Percentiles rank a stretch among this genome's conserved stretches.
Evolutionary conservation across 2,113 vertebrate genomes (phyloP).

Genomic region (Pitta sordida): DNA sequence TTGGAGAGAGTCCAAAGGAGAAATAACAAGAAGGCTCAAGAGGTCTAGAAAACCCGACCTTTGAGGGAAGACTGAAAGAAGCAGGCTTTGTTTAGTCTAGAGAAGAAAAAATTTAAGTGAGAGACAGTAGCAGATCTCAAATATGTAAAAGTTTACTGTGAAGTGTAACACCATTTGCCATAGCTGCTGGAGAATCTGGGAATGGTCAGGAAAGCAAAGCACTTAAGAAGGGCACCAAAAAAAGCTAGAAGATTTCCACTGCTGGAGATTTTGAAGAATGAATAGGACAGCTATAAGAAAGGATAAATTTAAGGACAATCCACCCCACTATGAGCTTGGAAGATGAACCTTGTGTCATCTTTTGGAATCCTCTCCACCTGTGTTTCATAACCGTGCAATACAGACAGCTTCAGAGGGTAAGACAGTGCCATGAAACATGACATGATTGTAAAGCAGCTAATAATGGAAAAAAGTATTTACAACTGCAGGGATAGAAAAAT

Average conservation of each 20-base stretch:
- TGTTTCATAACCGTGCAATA: background rate
- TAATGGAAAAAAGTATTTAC: background rate
- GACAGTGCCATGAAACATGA: background rate
- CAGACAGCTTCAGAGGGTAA: background rate
- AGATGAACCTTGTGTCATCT: background rate
- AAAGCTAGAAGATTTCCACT: background rate
- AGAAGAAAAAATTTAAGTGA: background rate
- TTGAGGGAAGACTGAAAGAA: background rate
- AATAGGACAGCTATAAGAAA: background rate
- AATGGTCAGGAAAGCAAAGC: background rate
- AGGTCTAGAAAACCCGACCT: background rate
- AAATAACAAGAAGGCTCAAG: background rate
- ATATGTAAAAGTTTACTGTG: background rate
- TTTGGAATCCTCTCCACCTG: background rate
- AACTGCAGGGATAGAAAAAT: background rate
- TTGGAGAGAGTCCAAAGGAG: slow-evolving; percentile 16
- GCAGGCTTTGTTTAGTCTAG: slow-evolving; percentile 12
- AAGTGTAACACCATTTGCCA: background rate
- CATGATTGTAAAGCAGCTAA: background rate
- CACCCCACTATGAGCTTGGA: background rate
- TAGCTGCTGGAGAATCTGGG: fast-evolving
- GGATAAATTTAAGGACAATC: background rate
- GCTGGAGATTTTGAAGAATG: background rate
- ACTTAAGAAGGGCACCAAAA: background rate
- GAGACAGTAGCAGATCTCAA: background rate